Conservation (phyloP, 2,113 vertebrate species). For the Hippopotamus amphibius region DNA sequence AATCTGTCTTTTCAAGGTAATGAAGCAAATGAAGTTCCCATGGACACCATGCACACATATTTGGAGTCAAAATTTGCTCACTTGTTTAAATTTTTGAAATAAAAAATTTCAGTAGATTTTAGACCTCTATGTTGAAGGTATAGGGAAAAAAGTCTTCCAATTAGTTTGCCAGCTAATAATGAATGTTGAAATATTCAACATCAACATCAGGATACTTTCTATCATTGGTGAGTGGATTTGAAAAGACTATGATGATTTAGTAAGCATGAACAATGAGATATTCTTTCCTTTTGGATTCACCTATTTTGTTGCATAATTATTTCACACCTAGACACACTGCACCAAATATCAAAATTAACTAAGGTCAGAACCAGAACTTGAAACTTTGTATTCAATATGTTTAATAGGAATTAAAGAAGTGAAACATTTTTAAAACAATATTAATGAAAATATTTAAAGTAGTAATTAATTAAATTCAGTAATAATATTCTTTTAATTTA, state of each 20-base stretch:
- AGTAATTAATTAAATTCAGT: not conserved
- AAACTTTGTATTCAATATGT: not conserved
- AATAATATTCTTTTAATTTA: not conserved
- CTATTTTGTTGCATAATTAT: not conserved
- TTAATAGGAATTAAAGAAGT: not conserved
- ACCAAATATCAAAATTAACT: conserved; percentile 17
- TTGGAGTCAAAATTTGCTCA: not conserved
- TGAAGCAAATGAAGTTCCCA: not conserved
- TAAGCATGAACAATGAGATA: not conserved
- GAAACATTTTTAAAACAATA: not conserved
- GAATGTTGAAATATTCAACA: not conserved
- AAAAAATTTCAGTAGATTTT: conserved; percentile 6
- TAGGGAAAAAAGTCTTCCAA: not conserved
- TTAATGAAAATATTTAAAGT: not conserved
- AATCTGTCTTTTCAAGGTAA: not conserved
- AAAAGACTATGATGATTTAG: not conserved
- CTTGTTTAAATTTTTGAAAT: not conserved
- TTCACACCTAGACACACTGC: not conserved
- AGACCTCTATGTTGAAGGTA: not conserved
- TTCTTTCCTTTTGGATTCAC: not conserved
- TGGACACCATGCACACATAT: not conserved
- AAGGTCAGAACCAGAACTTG: not conserved
- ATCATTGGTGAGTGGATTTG: not conserved
- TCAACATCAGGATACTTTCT: not conserved
- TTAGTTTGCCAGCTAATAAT: not conserved